Percentiles rank a stretch among this genome's conserved stretches.
These are phyloP conservation scores for Lucinisca nassula DNA, from an alignment of 2,888 invertebrate genomes.

Conservation along the genomic window DNA sequence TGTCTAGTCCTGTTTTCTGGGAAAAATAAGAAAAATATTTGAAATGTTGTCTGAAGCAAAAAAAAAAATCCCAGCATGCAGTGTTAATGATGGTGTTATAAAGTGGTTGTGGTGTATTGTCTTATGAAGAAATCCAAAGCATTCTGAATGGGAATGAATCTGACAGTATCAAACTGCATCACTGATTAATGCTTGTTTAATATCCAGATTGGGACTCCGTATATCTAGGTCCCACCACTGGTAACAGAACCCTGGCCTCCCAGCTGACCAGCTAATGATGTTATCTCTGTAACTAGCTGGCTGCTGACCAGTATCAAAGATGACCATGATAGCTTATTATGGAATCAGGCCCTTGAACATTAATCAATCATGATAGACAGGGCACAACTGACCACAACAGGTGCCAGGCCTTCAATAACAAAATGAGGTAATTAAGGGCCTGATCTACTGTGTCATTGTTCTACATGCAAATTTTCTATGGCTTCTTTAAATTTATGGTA, in stretches of 20 bases:
- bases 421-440: neutral
- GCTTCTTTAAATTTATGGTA: too few relatives aligned
- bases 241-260: slow-evolving; percentile 2
- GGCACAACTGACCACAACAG: neutral
- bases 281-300: neutral
- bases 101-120: too few relatives aligned
- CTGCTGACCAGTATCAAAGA: slow-evolving; percentile 6
- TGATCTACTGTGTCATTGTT: neutral
- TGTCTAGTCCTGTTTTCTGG: too few relatives aligned
- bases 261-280: slow-evolving; percentile 11
- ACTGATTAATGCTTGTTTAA: neutral
- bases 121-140: too few relatives aligned
- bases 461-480: neutral
- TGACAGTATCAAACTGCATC: too few relatives aligned
- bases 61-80: too few relatives aligned
- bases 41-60: too few relatives aligned
- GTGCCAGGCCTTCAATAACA: neutral
- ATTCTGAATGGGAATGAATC: too few relatives aligned
- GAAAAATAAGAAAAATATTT: too few relatives aligned
- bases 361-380: slow-evolving; percentile 10
- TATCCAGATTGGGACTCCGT: neutral
- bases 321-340: slow-evolving; percentile 8
- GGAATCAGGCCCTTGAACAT: neutral
- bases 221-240: neutral
- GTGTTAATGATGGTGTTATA: too few relatives aligned